Evolutionary conservation across 2,888 invertebrate species (phyloP).

Genomic region (Biston stratarius): DNA sequence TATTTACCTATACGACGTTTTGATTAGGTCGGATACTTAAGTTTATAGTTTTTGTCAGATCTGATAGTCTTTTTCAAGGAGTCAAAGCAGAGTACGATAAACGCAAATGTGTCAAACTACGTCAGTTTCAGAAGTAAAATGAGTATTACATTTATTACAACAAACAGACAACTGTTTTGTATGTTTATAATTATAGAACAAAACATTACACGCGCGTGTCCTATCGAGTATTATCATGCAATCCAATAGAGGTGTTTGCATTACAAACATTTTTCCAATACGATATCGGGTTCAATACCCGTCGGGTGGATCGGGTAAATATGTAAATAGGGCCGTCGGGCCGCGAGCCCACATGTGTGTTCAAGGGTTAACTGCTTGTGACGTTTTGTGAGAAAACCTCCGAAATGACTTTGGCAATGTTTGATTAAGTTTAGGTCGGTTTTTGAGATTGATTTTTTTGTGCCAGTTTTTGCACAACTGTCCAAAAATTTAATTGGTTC

Average conservation of each 20-base stretch:
- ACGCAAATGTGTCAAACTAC: too few species aligned
- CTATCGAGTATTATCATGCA: constrained; percentile 18
- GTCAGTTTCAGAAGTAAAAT: too few species aligned
- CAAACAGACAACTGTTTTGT: not conserved
- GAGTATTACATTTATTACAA: not conserved
- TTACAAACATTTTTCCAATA: constrained; percentile 63
- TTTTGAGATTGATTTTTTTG: constrained; percentile 12
- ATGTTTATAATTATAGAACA: not conserved
- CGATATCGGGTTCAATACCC: constrained; percentile 69
- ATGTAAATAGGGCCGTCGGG: constrained; percentile 57
- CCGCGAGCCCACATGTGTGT: constrained; percentile 20
- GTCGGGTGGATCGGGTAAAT: constrained; percentile 41
- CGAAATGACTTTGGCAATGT: constrained; percentile 36
- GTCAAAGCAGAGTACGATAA: too few species aligned
- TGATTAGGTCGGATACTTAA: too few species aligned
- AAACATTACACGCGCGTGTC: constrained; percentile 7
- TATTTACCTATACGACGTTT: too few species aligned
- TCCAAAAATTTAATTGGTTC: too few species aligned
- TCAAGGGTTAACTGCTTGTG: constrained; percentile 51
- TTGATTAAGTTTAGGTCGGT: constrained; percentile 35
- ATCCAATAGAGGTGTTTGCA: constrained; percentile 26
- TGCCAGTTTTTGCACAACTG: too few species aligned
- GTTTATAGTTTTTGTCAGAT: too few species aligned
- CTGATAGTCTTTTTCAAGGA: too few species aligned
- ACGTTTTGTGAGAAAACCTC: constrained; percentile 52